Conservation (phyloP, 2,888 invertebrate species). For the Nineta flava region DNA sequence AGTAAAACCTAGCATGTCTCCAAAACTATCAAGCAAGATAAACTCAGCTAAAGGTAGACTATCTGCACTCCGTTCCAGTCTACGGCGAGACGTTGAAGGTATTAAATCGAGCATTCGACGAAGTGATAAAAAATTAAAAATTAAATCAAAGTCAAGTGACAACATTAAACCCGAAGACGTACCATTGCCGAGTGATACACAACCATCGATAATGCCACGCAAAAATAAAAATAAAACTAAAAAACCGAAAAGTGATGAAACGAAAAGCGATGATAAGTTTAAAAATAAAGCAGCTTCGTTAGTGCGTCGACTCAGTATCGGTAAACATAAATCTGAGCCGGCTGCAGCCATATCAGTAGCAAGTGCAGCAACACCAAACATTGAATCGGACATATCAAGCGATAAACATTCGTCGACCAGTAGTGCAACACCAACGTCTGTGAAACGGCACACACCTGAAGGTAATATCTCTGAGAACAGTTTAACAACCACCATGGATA, state of each 20-base stretch:
- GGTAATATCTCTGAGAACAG: neutral
- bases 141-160: neutral
- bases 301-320: conserved; percentile 4
- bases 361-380: neutral
- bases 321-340: neutral
- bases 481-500: neutral
- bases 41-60: conserved; percentile 1
- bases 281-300: conserved; percentile 1
- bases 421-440: neutral
- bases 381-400: too few relatives aligned
- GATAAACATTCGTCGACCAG: neutral
- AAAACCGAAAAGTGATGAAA: neutral
- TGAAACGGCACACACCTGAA: neutral
- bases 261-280: neutral
- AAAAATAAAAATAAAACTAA: neutral
- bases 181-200: neutral
- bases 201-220: neutral
- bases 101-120: conserved; percentile 1
- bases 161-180: neutral
- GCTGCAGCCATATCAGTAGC: neutral
- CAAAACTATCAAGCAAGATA: conserved; percentile 2
- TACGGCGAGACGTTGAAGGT: conserved; percentile 2
- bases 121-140: neutral
- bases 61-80: conserved; percentile 1
- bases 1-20: neutral